phyloP scores from a whole-genome alignment of 2,113 vertebrate species.

The Romanogobio albipinnatus region DNA sequence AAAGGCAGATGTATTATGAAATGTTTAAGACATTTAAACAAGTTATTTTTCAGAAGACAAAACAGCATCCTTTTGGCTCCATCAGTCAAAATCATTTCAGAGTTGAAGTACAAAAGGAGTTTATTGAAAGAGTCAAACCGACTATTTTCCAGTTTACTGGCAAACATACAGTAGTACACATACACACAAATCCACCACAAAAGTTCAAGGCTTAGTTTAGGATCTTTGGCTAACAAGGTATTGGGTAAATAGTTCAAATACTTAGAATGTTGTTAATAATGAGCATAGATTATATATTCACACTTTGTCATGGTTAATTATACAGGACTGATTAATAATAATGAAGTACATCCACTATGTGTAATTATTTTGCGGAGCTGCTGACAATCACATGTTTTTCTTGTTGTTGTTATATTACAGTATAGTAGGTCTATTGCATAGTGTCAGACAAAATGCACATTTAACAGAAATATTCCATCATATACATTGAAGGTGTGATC shows the following conservation, averaged over 20 bases:
- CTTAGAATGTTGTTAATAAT: not conserved
- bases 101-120: not conserved
- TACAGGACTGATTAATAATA: not conserved
- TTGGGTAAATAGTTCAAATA: not conserved
- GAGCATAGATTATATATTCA: not conserved
- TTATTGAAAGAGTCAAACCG: not conserved
- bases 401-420: not conserved
- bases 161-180: not conserved
- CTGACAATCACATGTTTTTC: not conserved
- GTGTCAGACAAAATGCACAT: not conserved
- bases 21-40: not conserved
- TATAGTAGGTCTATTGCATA: not conserved
- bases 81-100: slow-evolving; percentile 15
- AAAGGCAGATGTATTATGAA: not conserved
- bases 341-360: not conserved
- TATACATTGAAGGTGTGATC: not conserved
- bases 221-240: not conserved
- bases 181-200: not conserved
- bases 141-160: not conserved
- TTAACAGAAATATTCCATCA: not conserved
- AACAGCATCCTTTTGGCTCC: not conserved
- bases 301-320: slow-evolving; percentile 12
- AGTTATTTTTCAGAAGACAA: not conserved
- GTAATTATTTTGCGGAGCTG: not conserved
- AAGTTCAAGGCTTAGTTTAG: not conserved